phyloP scores from a whole-genome alignment of 2,797 vertebrate genomes.

The Tapera naevia region DNA sequence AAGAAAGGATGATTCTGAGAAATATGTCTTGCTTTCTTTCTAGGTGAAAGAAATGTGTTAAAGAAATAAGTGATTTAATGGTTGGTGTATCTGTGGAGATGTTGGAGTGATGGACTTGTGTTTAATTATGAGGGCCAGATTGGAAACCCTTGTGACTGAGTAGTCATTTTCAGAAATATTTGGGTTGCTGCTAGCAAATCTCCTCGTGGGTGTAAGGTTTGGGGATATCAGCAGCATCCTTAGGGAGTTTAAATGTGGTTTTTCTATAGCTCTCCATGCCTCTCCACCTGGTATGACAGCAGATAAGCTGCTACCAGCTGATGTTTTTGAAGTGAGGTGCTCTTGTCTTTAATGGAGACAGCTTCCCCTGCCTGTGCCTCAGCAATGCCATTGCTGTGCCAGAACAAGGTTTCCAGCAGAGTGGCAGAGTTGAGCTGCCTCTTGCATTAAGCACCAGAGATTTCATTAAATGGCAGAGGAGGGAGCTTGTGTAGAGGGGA shows the following conservation, averaged over 20 bases:
- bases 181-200: not conserved
- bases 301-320: not conserved
- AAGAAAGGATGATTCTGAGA: not conserved
- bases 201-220: not conserved
- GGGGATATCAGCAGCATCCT: not conserved
- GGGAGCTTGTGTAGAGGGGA: slow-evolving; percentile 29
- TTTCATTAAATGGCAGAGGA: slow-evolving; percentile 66
- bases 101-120: not conserved
- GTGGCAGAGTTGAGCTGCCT: slow-evolving; percentile 61
- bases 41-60: not conserved
- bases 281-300: not conserved
- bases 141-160: not conserved
- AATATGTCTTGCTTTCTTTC: not conserved
- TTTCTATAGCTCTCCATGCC: not conserved
- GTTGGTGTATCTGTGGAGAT: fast-evolving
- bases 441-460: slow-evolving; percentile 42
- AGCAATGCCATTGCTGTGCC: fast-evolving
- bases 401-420: slow-evolving; percentile 40
- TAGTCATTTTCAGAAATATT: not conserved
- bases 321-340: not conserved
- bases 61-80: not conserved
- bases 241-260: not conserved
- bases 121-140: not conserved
- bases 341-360: not conserved
- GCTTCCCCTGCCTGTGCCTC: not conserved